These are phyloP conservation scores for Ciconia stormi DNA, from an alignment of 2,113 vertebrate species.

Conservation along the genomic window DNA sequence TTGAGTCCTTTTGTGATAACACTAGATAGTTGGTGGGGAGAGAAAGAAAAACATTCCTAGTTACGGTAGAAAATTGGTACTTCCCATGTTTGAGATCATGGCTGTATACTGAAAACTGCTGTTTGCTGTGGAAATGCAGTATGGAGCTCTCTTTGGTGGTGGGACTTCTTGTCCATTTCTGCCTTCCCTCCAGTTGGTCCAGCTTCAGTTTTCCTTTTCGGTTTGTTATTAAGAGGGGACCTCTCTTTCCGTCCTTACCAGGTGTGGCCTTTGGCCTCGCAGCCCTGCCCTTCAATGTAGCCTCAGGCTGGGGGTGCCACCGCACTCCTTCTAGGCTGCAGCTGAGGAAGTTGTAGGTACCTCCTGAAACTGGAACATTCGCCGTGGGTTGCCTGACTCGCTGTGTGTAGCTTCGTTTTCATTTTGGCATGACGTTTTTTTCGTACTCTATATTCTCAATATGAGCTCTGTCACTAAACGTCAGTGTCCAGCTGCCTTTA, in stretches of 20 bases:
- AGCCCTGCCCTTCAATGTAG: neutral
- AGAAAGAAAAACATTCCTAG: neutral
- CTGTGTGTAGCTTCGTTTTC: neutral
- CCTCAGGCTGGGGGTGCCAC: neutral
- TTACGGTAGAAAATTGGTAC: neutral
- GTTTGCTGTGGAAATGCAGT: neutral
- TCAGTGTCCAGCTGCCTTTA: neutral
- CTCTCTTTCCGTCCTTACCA: neutral
- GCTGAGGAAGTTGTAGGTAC: neutral
- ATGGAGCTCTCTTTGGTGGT: neutral
- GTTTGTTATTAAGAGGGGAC: neutral
- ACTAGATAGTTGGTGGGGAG: neutral
- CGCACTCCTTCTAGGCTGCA: rapidly evolving
- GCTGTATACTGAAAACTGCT: neutral
- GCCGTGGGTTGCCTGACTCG: neutral
- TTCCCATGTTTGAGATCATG: neutral
- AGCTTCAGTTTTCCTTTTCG: neutral
- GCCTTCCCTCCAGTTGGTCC: neutral
- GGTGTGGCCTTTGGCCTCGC: neutral
- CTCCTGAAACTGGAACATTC: neutral
- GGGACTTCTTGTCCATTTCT: neutral
- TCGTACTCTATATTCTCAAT: neutral
- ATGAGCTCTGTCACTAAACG: neutral
- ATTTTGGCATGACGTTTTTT: neutral
- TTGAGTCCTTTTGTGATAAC: neutral